phyloP scores from a whole-genome alignment of 92 coral and sea anemone species.

The Epizoanthus stellaris region DNA sequence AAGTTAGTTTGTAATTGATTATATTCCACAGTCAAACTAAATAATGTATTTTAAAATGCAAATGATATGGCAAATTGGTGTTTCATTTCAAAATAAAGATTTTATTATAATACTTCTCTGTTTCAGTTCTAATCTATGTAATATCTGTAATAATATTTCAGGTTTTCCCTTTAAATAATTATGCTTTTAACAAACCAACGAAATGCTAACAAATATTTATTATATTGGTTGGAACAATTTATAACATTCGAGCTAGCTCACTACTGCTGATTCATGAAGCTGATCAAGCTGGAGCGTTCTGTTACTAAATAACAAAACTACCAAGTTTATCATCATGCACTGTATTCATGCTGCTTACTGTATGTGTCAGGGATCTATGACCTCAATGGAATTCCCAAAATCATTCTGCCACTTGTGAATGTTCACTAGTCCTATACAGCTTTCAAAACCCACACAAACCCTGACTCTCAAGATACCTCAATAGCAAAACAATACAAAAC shows the following conservation, averaged over 20 bases:
- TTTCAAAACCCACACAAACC: constrained; percentile 1
- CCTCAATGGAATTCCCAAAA: neutral
- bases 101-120: too few species aligned
- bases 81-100: too few species aligned
- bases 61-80: too few species aligned
- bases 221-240: neutral
- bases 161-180: neutral
- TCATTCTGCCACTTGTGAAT: neutral
- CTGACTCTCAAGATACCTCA: neutral
- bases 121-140: too few species aligned
- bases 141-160: neutral
- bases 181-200: neutral
- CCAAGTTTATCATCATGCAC: neutral
- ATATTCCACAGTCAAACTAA: neutral
- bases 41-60: neutral
- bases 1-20: neutral
- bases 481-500: neutral
- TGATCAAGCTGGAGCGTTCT: neutral
- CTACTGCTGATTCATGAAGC: neutral
- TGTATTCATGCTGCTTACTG: neutral
- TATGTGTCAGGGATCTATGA: neutral
- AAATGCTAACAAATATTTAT: neutral
- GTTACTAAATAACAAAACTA: neutral
- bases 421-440: neutral
- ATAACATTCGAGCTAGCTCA: too few species aligned